Evolutionary conservation across 2,888 invertebrate genomes (phyloP).

Genomic region (Cephus nigrinus): DNA sequence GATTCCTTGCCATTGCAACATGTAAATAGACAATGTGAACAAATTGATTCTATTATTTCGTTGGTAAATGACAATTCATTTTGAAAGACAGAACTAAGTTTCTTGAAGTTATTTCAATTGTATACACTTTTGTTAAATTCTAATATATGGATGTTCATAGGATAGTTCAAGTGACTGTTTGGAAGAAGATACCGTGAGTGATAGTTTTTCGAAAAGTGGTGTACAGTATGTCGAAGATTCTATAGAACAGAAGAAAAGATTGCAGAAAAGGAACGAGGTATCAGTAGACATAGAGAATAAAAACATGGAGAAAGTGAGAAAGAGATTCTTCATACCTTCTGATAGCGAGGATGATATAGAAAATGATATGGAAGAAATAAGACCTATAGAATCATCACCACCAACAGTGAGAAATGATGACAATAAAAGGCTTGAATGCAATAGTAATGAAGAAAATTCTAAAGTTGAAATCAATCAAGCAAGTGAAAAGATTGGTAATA

Average conservation of each 20-base stretch:
- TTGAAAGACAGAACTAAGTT: neutral
- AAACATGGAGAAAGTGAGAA: neutral
- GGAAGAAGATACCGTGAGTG: neutral
- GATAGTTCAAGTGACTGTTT: slow-evolving; percentile 6
- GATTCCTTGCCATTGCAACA: neutral
- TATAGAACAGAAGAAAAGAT: slow-evolving; percentile 3
- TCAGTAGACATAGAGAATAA: neutral
- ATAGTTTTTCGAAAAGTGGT: slow-evolving; percentile 2
- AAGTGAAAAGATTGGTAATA: neutral
- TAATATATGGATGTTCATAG: neutral
- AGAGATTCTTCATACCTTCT: neutral
- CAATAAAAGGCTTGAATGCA: neutral
- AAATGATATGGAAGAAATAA: neutral
- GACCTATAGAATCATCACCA: neutral
- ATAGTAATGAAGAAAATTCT: neutral
- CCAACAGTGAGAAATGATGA: neutral
- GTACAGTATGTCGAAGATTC: slow-evolving; percentile 15
- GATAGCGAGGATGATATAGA: neutral
- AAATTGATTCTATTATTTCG: neutral
- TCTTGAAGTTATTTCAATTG: neutral
- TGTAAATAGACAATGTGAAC: neutral
- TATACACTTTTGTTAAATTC: neutral
- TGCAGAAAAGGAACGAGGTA: neutral
- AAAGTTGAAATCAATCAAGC: neutral
- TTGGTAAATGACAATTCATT: neutral